Percentiles rank a stretch among this genome's conserved stretches.
phyloP scores from a whole-genome alignment of 2,797 vertebrate genomes.

The Yasuhikotakia modesta region DNA sequence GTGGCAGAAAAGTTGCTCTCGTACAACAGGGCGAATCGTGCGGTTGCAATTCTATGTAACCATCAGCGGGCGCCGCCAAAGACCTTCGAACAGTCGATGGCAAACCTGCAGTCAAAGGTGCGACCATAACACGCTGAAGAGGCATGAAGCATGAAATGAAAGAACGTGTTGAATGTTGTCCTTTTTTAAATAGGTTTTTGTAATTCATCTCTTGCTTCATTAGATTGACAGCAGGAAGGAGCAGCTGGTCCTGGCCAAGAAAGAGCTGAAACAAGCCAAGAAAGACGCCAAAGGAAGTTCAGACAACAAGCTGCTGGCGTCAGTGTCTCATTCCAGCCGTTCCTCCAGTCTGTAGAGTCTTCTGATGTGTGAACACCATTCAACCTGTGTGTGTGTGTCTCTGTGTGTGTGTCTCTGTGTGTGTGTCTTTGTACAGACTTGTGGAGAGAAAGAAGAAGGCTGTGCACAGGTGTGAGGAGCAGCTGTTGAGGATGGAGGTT shows the following conservation, averaged over 20 bases:
- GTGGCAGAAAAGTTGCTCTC: slow-evolving; percentile 77
- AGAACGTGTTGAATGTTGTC: neutral
- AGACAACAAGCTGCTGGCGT: slow-evolving; percentile 70
- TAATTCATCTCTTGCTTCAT: neutral
- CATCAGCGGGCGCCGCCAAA: slow-evolving; percentile 83
- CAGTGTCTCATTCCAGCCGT: slow-evolving; percentile 52
- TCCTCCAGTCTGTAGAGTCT: neutral
- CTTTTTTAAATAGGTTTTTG: neutral
- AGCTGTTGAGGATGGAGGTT: slow-evolving; percentile 82
- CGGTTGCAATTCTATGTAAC: slow-evolving; percentile 83
- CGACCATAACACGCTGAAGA: neutral
- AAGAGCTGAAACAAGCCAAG: slow-evolving; percentile 73
- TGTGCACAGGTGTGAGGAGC: slow-evolving; percentile 76
- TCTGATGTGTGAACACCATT: neutral
- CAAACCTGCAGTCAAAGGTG: slow-evolving; percentile 75
- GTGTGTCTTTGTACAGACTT: slow-evolving; percentile 65
- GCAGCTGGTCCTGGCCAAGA: slow-evolving; percentile 69
- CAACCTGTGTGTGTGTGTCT: slow-evolving; percentile 46
- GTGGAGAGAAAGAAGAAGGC: slow-evolving; percentile 77
- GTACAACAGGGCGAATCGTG: slow-evolving; percentile 82
- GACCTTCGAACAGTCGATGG: slow-evolving; percentile 83
- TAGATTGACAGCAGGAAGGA: slow-evolving; percentile 75
- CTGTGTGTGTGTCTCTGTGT: slow-evolving; percentile 61
- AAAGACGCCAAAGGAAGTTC: slow-evolving; percentile 68
- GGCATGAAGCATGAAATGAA: neutral